Conservation (phyloP, 2,888 invertebrate genomes). For the Sussaba pulchella region DNA sequence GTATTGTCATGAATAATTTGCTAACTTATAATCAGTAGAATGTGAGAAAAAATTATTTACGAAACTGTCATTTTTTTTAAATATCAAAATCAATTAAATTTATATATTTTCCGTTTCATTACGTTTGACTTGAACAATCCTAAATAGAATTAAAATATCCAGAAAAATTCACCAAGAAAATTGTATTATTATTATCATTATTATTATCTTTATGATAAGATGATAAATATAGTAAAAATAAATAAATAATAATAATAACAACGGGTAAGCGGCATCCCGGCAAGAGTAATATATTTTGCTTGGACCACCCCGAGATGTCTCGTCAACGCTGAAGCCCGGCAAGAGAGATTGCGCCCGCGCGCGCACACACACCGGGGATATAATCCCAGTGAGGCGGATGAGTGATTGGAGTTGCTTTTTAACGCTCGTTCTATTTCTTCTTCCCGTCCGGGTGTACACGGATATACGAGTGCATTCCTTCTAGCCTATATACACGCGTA, state of each 20-base stretch:
- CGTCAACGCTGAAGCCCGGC: conserved; percentile 1
- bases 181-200: background rate
- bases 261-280: conserved; percentile 16
- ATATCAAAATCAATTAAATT: no score
- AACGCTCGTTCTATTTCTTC: conserved; percentile 28
- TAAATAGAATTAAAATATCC: no score
- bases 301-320: conserved; percentile 52
- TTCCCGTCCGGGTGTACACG: background rate
- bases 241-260: conserved; percentile 43
- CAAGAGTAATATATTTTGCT: conserved; percentile 50
- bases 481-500: background rate
- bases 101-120: no score
- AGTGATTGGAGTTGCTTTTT: conserved; percentile 55
- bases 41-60: no score
- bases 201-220: background rate
- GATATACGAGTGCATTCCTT: conserved; percentile 14
- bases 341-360: background rate
- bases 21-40: no score
- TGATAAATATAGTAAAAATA: no score
- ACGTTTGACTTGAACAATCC: no score
- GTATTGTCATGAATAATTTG: no score
- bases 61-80: no score
- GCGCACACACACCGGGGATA: background rate
- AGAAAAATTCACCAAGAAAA: no score
- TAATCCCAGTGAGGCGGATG: conserved; percentile 53